Evolutionary conservation across 2,888 invertebrate species (phyloP).

Genomic region (Nemapogon koenigi): DNA sequence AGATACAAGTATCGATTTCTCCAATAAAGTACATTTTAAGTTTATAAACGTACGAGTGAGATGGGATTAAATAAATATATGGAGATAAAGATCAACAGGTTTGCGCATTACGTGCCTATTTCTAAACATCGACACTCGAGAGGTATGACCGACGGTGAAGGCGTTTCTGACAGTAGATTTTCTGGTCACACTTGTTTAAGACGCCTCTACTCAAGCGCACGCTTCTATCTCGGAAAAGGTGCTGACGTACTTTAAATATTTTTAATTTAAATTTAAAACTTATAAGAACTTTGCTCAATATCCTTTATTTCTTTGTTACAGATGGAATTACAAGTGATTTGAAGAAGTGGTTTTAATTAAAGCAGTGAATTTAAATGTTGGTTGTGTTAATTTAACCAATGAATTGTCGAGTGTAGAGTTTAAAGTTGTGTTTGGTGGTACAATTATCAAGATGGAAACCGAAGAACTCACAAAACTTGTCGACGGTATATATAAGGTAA

Average conservation of each 20-base stretch:
- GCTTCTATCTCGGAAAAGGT: slow-evolving; percentile 23
- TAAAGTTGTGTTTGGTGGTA: slow-evolving; percentile 30
- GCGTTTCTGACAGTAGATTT: no score
- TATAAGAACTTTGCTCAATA: slow-evolving; percentile 9
- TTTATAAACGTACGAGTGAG: no score
- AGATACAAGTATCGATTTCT: no score
- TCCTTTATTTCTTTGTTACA: slow-evolving; percentile 46
- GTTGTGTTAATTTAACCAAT: slow-evolving; percentile 44
- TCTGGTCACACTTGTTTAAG: slow-evolving; percentile 29
- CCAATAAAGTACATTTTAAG: no score
- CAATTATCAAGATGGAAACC: slow-evolving; percentile 72
- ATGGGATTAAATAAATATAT: no score
- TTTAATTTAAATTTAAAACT: neutral
- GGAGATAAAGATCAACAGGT: slow-evolving; percentile 7
- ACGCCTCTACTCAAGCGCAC: slow-evolving; percentile 45
- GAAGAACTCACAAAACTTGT: slow-evolving; percentile 90
- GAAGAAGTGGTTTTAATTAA: slow-evolving; percentile 39
- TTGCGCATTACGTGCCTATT: slow-evolving; percentile 21
- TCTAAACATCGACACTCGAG: slow-evolving; percentile 42
- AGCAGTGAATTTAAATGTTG: slow-evolving; percentile 52
- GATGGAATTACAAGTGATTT: slow-evolving; percentile 49
- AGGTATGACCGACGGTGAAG: slow-evolving; percentile 18
- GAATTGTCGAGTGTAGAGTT: slow-evolving; percentile 51
- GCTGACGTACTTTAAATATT: neutral
- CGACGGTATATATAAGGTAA: slow-evolving; percentile 90